phyloP scores from a whole-genome alignment of 1,140 invertebrate genomes.

The Drosophila micromelanica region DNA sequence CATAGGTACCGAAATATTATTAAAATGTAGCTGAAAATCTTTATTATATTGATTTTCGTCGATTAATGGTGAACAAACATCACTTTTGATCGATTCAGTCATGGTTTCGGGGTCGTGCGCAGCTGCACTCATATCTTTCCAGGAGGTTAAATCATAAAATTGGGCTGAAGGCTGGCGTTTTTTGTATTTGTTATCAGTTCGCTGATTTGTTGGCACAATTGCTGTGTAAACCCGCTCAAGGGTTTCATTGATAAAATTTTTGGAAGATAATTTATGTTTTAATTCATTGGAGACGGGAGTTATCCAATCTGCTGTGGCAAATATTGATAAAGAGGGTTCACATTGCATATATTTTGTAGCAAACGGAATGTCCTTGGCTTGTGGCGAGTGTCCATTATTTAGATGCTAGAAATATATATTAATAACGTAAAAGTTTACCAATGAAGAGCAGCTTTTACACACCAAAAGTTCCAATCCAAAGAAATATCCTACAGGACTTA shows the following conservation, averaged over 20 bases:
- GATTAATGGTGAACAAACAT: background rate
- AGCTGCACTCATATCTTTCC: slow-evolving; percentile 6
- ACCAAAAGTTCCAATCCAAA: slow-evolving; percentile 87
- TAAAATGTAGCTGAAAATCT: background rate
- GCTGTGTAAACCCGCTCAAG: slow-evolving; percentile 42
- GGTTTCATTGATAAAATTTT: slow-evolving; percentile 41
- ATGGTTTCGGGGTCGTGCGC: slow-evolving; percentile 11
- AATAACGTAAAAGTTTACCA: background rate
- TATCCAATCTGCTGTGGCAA: slow-evolving; percentile 60
- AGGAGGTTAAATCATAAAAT: slow-evolving; percentile 32
- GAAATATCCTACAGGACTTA: slow-evolving; percentile 86
- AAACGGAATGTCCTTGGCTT: slow-evolving; percentile 55
- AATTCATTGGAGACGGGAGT: slow-evolving; percentile 39
- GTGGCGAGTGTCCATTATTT: slow-evolving; percentile 55
- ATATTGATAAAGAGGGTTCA: slow-evolving; percentile 52
- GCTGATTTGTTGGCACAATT: slow-evolving; percentile 32
- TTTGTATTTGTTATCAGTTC: slow-evolving; percentile 38
- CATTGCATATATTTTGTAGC: slow-evolving; percentile 50
- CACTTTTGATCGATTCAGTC: slow-evolving; percentile 1
- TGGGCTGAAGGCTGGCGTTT: slow-evolving; percentile 30
- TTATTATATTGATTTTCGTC: slow-evolving; percentile 2
- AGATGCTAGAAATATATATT: slow-evolving; percentile 43
- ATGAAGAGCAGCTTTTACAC: slow-evolving; percentile 25
- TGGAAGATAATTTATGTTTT: slow-evolving; percentile 48
- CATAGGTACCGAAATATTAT: background rate